Evolutionary conservation across 2,113 vertebrate species (phyloP), one percentile per base, ranked within the genome.

Genomic region (Elgaria multicarinata): DNA sequence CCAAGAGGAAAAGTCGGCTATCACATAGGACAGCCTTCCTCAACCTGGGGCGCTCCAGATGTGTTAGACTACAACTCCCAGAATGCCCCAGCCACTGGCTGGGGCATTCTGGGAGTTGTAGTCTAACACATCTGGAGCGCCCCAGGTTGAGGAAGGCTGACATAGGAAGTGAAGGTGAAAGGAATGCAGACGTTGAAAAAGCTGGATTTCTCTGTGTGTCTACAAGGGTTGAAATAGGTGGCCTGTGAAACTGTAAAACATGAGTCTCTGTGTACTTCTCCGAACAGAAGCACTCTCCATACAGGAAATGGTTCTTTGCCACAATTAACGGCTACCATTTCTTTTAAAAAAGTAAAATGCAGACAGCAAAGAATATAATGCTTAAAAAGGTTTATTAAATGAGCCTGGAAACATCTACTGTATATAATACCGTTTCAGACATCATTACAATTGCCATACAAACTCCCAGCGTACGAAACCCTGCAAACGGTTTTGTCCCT

Each of bases 361-460:
- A 0, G 91, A 74, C 90, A 90, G 22, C 87, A 93, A 55, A 64
- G 39, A 6, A 78, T 76, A 58, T 26, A 85, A 92, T 92, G 78
- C 67, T 0, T 0, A 39, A 97, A 94, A 93, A 86, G 92, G 89
- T 93, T 97, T 97, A 97, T 97, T 97, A 95, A 69, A 95, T 94
- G 92, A 9, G 92, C 93, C 92, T 90, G 90, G 89, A 95, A 92
- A 94, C 58, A 89, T 87, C 92, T 44, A n/a, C n/a, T n/a, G n/a
- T n/a, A 84, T 91, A 95, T 93, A 95, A 92, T 55, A 26, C 94
- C 92, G 93, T 92, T 67, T 94, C 94, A 86, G 95, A 88, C 86
- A 55, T 33, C 87, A 90, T 64, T 91, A 90, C 94, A 96, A 90
- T 88, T 74, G 12, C 89, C 87, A 94, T 96, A 96, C 94, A 95